A percentile compares a stretch with the other conserved stretches of the same genome.
phyloP scores from a whole-genome alignment of 2,888 invertebrate species.

The Eupsilia transversa region DNA sequence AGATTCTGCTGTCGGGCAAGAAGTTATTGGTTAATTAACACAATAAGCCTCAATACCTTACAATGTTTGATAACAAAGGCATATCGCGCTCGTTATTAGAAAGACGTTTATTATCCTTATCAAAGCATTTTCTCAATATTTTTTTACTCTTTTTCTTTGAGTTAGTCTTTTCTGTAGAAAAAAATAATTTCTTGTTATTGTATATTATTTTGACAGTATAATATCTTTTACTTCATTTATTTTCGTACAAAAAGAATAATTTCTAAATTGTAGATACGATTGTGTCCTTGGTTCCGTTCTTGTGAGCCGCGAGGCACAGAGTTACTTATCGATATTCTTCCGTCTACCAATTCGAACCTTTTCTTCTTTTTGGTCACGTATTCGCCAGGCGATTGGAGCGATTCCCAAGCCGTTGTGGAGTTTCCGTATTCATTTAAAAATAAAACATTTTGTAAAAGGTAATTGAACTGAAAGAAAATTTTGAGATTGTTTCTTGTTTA shows the following conservation, averaged over 20 bases:
- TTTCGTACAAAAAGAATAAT: background rate
- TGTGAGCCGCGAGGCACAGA: background rate
- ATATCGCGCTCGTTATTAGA: background rate
- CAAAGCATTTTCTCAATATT: background rate
- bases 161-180: too few relatives aligned
- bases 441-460: slow-evolving; percentile 4
- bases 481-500: background rate
- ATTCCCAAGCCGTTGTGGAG: slow-evolving; percentile 6
- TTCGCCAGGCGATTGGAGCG: too few relatives aligned
- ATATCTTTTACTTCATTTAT: background rate
- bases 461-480: slow-evolving; percentile 12
- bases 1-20: background rate
- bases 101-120: too few relatives aligned
- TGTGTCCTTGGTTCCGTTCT: background rate
- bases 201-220: too few relatives aligned
- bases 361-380: slow-evolving; percentile 18
- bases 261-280: background rate
- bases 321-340: slow-evolving; percentile 15
- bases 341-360: slow-evolving; percentile 10
- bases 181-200: background rate
- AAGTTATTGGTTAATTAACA: slow-evolving; percentile 11
- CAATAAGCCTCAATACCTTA: background rate
- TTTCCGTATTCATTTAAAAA: background rate
- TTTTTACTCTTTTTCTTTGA: background rate
- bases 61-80: background rate